Evolutionary conservation across 2,113 vertebrate genomes (phyloP).

Genomic region (Hypocryptadius cinnamomeus): DNA sequence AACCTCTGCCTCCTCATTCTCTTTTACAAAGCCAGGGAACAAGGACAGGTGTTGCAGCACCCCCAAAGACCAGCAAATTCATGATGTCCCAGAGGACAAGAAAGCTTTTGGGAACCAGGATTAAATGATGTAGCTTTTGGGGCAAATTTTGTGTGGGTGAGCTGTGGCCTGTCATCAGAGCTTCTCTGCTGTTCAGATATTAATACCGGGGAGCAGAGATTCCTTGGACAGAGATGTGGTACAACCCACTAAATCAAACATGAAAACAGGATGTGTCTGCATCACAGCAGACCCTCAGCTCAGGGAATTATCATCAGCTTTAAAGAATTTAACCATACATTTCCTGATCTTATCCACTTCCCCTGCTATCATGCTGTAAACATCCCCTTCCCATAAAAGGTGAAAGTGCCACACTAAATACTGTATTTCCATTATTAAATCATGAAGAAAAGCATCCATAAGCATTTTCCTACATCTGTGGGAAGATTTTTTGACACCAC

Average conservation of each 20-base stretch:
- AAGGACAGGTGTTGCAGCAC: not conserved
- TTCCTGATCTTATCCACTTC: not conserved
- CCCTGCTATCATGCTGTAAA: not conserved
- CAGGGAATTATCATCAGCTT: not conserved
- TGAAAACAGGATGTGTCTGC: not conserved
- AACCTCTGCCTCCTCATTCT: not conserved
- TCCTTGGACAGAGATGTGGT: not conserved
- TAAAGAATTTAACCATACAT: conserved; percentile 4
- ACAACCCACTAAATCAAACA: not conserved
- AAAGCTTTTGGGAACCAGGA: not conserved
- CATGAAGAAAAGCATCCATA: not conserved
- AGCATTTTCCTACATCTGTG: not conserved
- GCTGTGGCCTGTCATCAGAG: not conserved
- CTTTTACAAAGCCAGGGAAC: not conserved
- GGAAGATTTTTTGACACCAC: not conserved
- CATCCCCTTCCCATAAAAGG: conserved; percentile 11
- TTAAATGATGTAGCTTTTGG: not conserved
- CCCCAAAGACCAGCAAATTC: not conserved
- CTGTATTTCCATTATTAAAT: not conserved
- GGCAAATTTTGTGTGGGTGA: not conserved
- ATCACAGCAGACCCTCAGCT: not conserved
- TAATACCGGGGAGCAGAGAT: not conserved
- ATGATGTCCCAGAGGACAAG: not conserved
- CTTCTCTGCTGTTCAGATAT: not conserved
- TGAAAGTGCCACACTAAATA: not conserved